Percentiles rank a stretch among this genome's conserved stretches.
These are phyloP conservation scores for Paedocypris micromegethes DNA, from an alignment of 2,797 vertebrate species.

Conservation along the genomic window DNA sequence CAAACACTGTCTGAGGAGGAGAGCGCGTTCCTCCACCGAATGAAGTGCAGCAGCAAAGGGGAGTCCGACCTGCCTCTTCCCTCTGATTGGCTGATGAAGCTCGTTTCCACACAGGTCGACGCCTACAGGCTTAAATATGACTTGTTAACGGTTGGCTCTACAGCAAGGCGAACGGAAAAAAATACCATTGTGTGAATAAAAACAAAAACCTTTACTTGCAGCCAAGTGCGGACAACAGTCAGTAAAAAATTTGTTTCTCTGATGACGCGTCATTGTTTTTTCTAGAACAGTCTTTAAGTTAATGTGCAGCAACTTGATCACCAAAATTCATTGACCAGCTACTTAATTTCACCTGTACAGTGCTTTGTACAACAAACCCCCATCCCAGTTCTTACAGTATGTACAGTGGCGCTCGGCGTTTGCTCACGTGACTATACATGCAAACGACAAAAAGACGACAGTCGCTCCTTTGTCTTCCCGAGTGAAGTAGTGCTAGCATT, in stretches of 20 bases:
- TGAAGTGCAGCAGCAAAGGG: constrained; percentile 72
- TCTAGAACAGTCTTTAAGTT: constrained; percentile 20
- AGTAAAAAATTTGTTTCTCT: constrained; percentile 2
- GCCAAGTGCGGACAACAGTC: constrained; percentile 9
- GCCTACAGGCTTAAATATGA: constrained; percentile 46
- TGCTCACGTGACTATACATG: constrained; percentile 50
- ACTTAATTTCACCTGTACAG: constrained; percentile 73
- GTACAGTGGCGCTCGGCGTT: constrained; percentile 58
- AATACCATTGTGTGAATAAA: constrained; percentile 46
- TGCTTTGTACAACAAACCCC: constrained; percentile 74
- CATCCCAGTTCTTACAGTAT: constrained; percentile 74
- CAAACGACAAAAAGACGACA: constrained; percentile 33
- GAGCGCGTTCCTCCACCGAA: constrained; percentile 23
- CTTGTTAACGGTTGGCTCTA: constrained; percentile 59
- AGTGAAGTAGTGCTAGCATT: constrained; percentile 87
- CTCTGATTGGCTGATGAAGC: constrained; percentile 50
- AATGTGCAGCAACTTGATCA: constrained; percentile 32
- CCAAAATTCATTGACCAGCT: constrained; percentile 55
- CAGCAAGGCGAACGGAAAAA: constrained; percentile 56
- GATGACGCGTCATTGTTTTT: constrained; percentile 13
- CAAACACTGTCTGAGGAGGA: constrained; percentile 77
- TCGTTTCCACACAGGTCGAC: constrained; percentile 51
- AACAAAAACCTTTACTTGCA: constrained; percentile 37
- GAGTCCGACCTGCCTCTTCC: constrained; percentile 63
- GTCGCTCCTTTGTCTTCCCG: constrained; percentile 45